Base-by-base conservation (phyloP, 2,113 vertebrate species). In the Lipophrys pholis region DNA sequence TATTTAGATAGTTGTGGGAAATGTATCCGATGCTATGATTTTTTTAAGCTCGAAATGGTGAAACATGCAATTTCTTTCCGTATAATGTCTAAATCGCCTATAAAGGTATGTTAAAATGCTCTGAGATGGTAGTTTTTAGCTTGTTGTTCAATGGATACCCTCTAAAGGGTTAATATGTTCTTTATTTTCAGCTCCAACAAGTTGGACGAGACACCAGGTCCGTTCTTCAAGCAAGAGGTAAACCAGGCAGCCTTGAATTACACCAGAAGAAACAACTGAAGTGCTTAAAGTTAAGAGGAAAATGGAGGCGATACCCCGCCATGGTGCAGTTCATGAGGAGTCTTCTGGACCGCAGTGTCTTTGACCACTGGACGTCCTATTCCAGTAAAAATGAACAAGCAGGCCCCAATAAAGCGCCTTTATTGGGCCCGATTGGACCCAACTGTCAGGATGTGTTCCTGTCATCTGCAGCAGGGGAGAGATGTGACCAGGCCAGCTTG, bases 151-250 rank as follows among this genome's bases (percentile, higher is more conserved):
- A 30, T 30, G 21, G 4, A 30, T 30, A 30, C 21, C 21, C 21
- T 30, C 21, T 30, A 30, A 30, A 30, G 4, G 21, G 2, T 30
- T 30, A 30, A 30, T 4, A 4, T 30, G 21, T 16, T 38, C 2
- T 50, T 36, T 12, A 64, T 58, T 16, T 11, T 64, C 69, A 93
- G 91, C 92, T 55, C 91, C 92, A 21, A 87, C 91, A 10, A 89
- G 86, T 6, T 94, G 93, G 93, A 85, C 86, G 73, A 87, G 92
- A 76, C 91, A 93, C 57, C 94, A 94, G 77, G 90, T 92, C 30
- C 82, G 86, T 49, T 79, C 90, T 7, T 68, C 91, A 15, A 93
- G 73, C 82, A 94, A 93, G 81, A 92, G 93, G 74, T 94, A 91
- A 30, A 80, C 66, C n/a, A 2, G 1, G 50, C 14, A 4, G 14